A percentile compares a stretch with the other conserved stretches of the same genome.
phyloP scores from a whole-genome alignment of 2,888 invertebrate species.

The Platycnemis pennipes region DNA sequence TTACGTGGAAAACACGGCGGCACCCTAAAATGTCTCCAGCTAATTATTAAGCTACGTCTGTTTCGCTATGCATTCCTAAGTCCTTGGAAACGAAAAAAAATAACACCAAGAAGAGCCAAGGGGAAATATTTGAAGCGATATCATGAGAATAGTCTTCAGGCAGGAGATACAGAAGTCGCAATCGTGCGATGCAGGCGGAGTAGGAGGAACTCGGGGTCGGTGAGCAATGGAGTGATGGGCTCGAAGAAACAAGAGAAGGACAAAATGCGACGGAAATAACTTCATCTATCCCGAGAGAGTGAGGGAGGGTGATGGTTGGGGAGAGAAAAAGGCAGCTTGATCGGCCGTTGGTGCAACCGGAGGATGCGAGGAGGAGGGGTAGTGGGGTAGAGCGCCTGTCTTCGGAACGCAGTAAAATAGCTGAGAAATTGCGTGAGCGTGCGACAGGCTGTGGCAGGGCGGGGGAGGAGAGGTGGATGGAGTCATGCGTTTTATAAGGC shows the following conservation, averaged over 20 bases:
- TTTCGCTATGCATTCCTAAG: too few species aligned
- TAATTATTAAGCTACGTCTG: too few species aligned
- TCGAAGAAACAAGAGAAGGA: conserved; percentile 9
- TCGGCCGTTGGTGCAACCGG: conserved; percentile 24
- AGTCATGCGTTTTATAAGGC: neutral
- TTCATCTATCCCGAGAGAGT: conserved; percentile 19
- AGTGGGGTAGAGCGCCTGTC: conserved; percentile 8
- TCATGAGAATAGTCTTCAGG: neutral
- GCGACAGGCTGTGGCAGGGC: neutral
- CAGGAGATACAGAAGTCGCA: too few species aligned
- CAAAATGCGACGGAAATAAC: conserved; percentile 54
- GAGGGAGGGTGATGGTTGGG: neutral
- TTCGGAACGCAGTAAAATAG: conserved; percentile 62
- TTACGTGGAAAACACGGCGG: too few species aligned
- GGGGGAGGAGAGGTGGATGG: neutral
- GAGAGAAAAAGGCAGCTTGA: neutral
- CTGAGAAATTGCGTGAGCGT: conserved; percentile 59
- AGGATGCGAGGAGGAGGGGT: neutral
- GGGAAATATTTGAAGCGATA: too few species aligned
- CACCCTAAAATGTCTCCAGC: too few species aligned
- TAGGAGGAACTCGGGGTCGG: too few species aligned
- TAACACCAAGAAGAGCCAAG: too few species aligned
- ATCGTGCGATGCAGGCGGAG: neutral
- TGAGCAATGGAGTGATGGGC: neutral
- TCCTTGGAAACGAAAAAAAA: too few species aligned